Evolutionary conservation across 2,888 invertebrate species (phyloP), one percentile per base, ranked within the genome.

Genomic region (Malthinus seriepunctatus): DNA sequence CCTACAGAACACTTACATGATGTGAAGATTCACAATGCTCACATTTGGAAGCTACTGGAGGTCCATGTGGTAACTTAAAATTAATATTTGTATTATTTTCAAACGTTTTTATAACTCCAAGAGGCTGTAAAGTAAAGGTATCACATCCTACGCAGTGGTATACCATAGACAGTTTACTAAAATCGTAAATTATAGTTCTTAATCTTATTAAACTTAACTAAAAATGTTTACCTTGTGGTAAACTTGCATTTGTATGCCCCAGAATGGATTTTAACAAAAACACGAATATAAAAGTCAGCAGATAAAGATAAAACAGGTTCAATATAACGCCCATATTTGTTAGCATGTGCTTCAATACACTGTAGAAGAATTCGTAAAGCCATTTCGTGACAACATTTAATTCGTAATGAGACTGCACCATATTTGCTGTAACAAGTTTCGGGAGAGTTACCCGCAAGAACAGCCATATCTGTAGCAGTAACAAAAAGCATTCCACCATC

Each of bases 391-490:
- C 96, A 97, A 51, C 88, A 86, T 73, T 91, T 93, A 9, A 88
- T 87, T 71, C 89, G 88, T 42, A 97, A 77, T 1, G 97, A 91
- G 55, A 96, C 81, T 0, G 96, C 87, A 0, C 97, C 97, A 75
- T 99, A 99, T 81, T 97, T 97, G 39, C 69, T 69, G 88, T 88
- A 86, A 75, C 97, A 97, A 0, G 97, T 93, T 79, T 99, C 98
- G 0, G 95, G 92, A 0, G 91, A 86, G 80, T 97, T 97, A 0
- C 99, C 99, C 56, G 97, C 97, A 44, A 99, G 78, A 0, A 97
- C 91, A 0, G 91, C 94, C 93, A 97, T 95, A 77, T 99, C 99
- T 0, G 99, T 99, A 23, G 97, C 97, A 0, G 99, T 99, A 0
- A 99, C 88, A 67, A 97, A 84, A 32, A 99, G 79, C 23, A 99